Conservation (phyloP, 2,797 vertebrate species). For the Danio kyathit region DNA sequence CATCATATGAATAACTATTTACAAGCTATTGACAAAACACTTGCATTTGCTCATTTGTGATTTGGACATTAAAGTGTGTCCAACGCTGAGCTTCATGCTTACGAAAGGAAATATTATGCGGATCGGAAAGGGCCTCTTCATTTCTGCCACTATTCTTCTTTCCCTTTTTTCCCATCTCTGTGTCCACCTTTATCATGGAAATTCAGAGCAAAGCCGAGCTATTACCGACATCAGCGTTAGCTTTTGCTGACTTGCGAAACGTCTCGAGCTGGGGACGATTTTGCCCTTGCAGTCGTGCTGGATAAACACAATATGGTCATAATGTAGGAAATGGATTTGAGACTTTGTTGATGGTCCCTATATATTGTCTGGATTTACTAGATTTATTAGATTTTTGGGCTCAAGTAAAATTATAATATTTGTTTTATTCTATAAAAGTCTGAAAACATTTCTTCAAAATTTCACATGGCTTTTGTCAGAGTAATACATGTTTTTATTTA, state of each 20-base stretch:
- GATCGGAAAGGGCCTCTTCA: constrained; percentile 62
- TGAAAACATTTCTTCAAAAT: no score
- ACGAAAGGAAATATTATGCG: constrained; percentile 54
- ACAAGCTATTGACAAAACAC: constrained; percentile 68
- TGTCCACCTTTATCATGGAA: constrained; percentile 76
- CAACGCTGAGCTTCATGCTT: constrained; percentile 56
- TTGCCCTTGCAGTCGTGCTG: constrained; percentile 74
- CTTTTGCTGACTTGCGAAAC: constrained; percentile 81
- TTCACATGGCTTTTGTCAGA: no score
- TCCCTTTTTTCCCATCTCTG: constrained; percentile 56
- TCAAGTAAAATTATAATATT: no score
- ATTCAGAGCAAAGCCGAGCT: constrained; percentile 67
- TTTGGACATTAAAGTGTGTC: constrained; percentile 58
- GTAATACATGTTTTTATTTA: no score
- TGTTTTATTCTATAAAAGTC: no score
- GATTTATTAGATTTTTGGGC: no score
- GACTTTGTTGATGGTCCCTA: constrained; percentile 66
- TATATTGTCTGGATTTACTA: constrained; percentile 1
- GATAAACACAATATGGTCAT: constrained; percentile 78
- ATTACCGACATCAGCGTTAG: constrained; percentile 66
- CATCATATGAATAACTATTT: constrained; percentile 78
- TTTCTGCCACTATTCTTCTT: constrained; percentile 67
- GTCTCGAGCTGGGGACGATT: constrained; percentile 72
- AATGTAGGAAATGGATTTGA: constrained; percentile 75
- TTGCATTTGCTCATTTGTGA: constrained; percentile 71